phyloP scores from a whole-genome alignment of 1,140 invertebrate genomes.

The Pantala flavescens region DNA sequence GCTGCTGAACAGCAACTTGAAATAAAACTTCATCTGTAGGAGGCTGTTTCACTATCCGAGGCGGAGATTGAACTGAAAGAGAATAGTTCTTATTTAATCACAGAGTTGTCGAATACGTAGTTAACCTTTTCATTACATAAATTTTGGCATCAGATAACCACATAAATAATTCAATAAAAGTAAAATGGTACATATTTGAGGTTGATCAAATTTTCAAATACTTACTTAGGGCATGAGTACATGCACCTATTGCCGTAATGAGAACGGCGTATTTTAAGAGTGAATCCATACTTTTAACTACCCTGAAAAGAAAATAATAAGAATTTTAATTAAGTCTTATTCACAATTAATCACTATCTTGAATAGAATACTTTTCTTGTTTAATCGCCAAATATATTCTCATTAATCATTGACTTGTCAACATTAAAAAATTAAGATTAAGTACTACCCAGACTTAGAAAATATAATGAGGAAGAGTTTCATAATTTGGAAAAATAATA shows the following conservation, averaged over 20 bases:
- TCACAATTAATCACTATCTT: too few relatives aligned
- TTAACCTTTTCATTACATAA: neutral
- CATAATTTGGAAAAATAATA: too few relatives aligned
- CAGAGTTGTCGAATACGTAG: neutral
- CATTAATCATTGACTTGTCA: too few relatives aligned
- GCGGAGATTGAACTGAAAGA: constrained; percentile 58
- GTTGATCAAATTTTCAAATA: too few relatives aligned
- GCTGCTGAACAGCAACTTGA: constrained; percentile 67
- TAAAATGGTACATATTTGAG: too few relatives aligned
- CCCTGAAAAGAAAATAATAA: neutral
- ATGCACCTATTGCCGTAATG: neutral
- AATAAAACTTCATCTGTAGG: constrained; percentile 81
- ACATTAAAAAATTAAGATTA: too few relatives aligned
- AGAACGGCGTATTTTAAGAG: neutral
- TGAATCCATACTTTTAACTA: neutral
- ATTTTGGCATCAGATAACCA: neutral
- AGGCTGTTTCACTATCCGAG: constrained; percentile 81
- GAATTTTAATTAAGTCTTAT: neutral
- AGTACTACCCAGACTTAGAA: too few relatives aligned
- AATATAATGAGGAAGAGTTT: too few relatives aligned
- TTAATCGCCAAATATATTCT: too few relatives aligned
- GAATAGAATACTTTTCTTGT: too few relatives aligned
- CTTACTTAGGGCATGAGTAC: neutral
- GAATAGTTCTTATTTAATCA: neutral
- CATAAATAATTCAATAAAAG: neutral